These are phyloP conservation scores for Hyalella azteca DNA, from an alignment of 2,888 invertebrate species.

Conservation along the genomic window DNA sequence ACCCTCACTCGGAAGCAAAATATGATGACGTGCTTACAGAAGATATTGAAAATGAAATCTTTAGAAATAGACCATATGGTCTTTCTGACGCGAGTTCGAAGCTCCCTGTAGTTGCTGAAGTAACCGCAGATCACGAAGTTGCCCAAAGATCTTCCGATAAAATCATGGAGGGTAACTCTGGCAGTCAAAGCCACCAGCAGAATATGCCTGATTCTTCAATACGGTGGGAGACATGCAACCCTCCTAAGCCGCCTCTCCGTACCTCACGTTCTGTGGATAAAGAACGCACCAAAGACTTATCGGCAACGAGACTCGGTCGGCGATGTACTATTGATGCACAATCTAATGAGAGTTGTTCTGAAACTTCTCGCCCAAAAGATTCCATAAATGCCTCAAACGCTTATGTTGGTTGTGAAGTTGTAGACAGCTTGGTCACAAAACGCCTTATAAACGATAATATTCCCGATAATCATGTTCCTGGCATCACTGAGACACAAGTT, in stretches of 20 bases:
- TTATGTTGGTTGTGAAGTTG: background rate
- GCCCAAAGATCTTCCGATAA: no score
- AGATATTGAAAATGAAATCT: no score
- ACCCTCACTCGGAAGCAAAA: no score
- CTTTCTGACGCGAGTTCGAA: no score
- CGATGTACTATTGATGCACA: background rate
- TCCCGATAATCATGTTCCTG: background rate
- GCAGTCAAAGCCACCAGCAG: background rate
- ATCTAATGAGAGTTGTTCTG: slow-evolving; percentile 5
- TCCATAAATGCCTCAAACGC: background rate
- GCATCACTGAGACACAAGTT: background rate
- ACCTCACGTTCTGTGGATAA: background rate
- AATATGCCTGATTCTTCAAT: background rate
- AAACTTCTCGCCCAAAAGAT: background rate
- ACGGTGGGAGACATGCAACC: background rate
- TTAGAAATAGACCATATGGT: no score
- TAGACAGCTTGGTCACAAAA: background rate
- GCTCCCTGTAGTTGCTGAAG: no score
- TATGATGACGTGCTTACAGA: no score
- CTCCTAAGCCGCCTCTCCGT: slow-evolving; percentile 26
- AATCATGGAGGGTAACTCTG: no score
- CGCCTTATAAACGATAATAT: background rate
- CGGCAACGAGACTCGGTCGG: background rate
- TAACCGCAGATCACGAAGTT: no score
- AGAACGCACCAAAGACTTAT: background rate